Evolutionary conservation across 2,888 invertebrate species (phyloP), one percentile per base, ranked within the genome.

Genomic region (Lottia scabra): DNA sequence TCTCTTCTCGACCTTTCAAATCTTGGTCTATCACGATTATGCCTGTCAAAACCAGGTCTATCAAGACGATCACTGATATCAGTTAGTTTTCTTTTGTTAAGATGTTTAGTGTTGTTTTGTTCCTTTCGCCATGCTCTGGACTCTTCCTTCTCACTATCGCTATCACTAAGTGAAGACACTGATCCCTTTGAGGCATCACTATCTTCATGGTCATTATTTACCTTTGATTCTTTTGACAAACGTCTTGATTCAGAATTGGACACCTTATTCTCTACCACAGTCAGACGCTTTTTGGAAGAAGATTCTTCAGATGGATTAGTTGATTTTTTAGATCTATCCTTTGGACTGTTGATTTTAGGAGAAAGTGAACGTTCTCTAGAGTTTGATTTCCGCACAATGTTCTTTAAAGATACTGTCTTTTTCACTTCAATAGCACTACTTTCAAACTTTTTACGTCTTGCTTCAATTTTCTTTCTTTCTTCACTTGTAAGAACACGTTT

Each of bases 391-490:
- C 72, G 67, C 6, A 75, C 70, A 56, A 82, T 83, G 26, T 80
- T 80, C 74, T 82, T 83, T 26, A 83, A 75, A n/a, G 83, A 83
- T 66, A 83, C 79, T 27, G 78, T 82, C 65, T 80, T 81, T 43
- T 73, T 77, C n/a, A 70, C 65, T 16, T 72, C 70, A 19, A 62
- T 62, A 63, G 72, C 71, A 43, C 48, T 70, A 65, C 19, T 69
- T 68, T 76, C 75, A 76, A 83, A 80, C 66, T 82, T 82, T 68
- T 75, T 79, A 65, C 71, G 75, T 13, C 83, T 76, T 8, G 81
- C 83, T 64, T 81, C 83, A 48, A 83, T 67, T 66, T 76, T 75
- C 5, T 78, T 71, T 46, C 70, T 72, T 30, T 78, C 77, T 45
- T 77, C 77, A 16, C 75, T 75, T 12, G 68, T 72, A 62, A 75